Conservation (phyloP, 1,140 invertebrate genomes). For the Lasaia peninsularis region DNA sequence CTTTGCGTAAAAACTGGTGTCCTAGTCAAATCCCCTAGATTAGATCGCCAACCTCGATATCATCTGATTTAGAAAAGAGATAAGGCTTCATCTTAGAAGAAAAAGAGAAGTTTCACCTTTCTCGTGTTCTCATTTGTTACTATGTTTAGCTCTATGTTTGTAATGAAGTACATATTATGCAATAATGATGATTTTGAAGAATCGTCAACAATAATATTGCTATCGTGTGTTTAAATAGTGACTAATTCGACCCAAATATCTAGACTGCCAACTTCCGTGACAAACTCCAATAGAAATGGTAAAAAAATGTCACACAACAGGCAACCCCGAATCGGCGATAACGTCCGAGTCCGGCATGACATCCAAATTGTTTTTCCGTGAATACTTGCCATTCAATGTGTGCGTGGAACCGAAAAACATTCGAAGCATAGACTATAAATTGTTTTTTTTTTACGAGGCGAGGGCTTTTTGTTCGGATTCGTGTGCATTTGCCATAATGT, state of each 20-base stretch:
- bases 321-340: constrained; percentile 19
- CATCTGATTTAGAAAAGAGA: no score
- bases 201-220: constrained; percentile 5
- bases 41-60: no score
- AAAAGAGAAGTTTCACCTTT: no score
- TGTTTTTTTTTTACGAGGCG: constrained; percentile 3
- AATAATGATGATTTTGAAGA: no score
- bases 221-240: background rate
- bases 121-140: no score
- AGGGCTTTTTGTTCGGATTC: background rate
- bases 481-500: background rate
- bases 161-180: no score
- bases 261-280: constrained; percentile 24
- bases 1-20: no score
- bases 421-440: constrained; percentile 1
- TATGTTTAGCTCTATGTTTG: no score
- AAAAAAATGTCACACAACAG: constrained; percentile 17
- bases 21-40: no score
- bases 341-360: constrained; percentile 16
- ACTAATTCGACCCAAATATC: constrained; percentile 13
- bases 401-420: constrained; percentile 1
- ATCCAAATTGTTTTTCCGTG: constrained; percentile 21
- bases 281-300: constrained; percentile 19
- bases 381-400: constrained; percentile 6
- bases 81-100: no score